phyloP scores from a whole-genome alignment of 2,113 vertebrate genomes.

The Vanacampus margaritifer region DNA sequence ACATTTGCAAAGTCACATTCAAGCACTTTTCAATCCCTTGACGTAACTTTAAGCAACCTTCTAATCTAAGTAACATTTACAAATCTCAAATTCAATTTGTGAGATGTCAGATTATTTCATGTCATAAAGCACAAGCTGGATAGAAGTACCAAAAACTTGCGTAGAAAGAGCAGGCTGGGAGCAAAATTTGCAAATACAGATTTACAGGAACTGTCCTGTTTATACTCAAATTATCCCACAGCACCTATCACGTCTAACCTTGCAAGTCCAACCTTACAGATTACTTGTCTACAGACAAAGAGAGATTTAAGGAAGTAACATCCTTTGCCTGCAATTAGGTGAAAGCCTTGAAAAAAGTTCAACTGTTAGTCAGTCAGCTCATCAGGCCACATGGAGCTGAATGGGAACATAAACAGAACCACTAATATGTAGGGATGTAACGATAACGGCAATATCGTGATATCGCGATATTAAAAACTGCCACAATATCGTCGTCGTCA shows the following conservation, averaged over 20 bases:
- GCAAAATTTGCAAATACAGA: conserved; percentile 14
- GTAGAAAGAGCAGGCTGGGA: neutral
- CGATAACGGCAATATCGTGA: too few species aligned
- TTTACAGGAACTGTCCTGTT: conserved; percentile 43
- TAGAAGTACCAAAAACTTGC: too few species aligned
- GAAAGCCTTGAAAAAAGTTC: conserved; percentile 38
- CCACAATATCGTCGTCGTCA: too few species aligned
- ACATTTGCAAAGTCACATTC: neutral
- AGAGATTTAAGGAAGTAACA: conserved; percentile 29
- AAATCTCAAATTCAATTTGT: neutral
- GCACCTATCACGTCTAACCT: conserved; percentile 4
- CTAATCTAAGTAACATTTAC: neutral
- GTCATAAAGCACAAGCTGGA: neutral
- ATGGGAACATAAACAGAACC: conserved; percentile 16
- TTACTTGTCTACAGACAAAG: conserved; percentile 42
- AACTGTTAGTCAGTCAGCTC: conserved; percentile 29
- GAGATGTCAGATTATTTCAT: neutral
- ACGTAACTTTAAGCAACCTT: too few species aligned
- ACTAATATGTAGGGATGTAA: too few species aligned
- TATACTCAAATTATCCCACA: conserved; percentile 33
- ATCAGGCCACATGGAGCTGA: conserved; percentile 45
- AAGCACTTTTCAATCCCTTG: neutral
- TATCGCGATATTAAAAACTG: too few species aligned
- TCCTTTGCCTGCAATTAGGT: conserved; percentile 43
- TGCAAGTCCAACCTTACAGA: conserved; percentile 60